phyloP scores from a whole-genome alignment of 2,113 vertebrate species.

The Corythornis vintsioides region DNA sequence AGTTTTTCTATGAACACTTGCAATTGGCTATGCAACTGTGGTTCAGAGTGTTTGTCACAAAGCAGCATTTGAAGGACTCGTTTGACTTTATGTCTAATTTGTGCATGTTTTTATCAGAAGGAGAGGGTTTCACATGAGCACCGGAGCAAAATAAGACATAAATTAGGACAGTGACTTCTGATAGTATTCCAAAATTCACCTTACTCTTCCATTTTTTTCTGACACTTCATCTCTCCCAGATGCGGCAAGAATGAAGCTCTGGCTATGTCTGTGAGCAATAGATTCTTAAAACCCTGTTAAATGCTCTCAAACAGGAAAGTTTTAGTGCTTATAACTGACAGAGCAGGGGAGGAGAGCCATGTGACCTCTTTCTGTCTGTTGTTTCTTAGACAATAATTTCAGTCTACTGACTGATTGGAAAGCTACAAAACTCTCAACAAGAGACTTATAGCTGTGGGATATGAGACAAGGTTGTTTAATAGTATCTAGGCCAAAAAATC shows the following conservation, averaged over 20 bases:
- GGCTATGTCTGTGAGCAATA: conserved; percentile 11
- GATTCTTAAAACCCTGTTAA: conserved; percentile 34
- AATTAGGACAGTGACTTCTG: conserved; percentile 49
- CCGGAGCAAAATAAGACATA: conserved; percentile 46
- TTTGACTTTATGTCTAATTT: conserved; percentile 62
- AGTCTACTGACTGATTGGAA: conserved; percentile 15
- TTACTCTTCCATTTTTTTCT: conserved; percentile 41
- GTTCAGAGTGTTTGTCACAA: conserved; percentile 42
- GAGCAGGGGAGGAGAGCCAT: background rate
- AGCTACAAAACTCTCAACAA: background rate
- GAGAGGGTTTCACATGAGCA: conserved; percentile 41
- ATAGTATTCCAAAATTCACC: background rate
- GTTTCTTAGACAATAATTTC: conserved; percentile 35
- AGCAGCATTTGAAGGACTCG: conserved; percentile 39
- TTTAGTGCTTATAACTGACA: conserved; percentile 5
- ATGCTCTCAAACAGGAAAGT: conserved; percentile 14
- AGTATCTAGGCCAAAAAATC: background rate
- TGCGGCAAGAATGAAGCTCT: background rate
- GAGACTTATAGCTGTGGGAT: background rate
- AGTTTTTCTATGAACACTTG: conserved; percentile 15
- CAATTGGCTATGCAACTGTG: background rate
- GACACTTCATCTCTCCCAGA: background rate
- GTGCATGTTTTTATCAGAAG: conserved; percentile 41
- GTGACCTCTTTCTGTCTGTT: conserved; percentile 28
- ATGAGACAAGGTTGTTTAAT: background rate